Conservation (phyloP, 2,797 vertebrate species). For the Anguilla obscura region DNA sequence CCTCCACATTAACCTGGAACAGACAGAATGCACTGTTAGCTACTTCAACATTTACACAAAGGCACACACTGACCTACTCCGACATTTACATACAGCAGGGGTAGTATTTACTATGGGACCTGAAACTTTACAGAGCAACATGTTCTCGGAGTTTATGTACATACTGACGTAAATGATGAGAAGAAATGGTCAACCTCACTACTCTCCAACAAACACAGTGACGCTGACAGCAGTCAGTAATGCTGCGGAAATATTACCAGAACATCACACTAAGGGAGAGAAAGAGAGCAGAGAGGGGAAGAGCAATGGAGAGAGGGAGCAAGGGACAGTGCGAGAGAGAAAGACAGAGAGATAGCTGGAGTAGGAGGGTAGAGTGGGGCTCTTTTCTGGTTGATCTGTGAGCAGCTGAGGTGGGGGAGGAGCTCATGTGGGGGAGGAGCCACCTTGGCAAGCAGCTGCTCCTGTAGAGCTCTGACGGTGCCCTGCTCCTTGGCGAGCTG, state of each 20-base stretch:
- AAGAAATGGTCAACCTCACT: too few relatives aligned
- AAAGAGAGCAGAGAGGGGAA: too few relatives aligned
- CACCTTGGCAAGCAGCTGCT: conserved; percentile 62
- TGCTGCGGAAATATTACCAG: neutral
- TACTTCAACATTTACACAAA: neutral
- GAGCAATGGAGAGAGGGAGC: too few relatives aligned
- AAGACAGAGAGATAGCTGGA: too few relatives aligned
- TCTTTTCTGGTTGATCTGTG: neutral
- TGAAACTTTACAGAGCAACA: too few relatives aligned
- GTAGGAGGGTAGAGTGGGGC: neutral
- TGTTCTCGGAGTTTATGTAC: too few relatives aligned
- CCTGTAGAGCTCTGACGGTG: conserved; percentile 78
- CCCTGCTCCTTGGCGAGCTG: conserved; percentile 86
- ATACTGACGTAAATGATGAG: neutral
- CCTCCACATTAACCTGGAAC: conserved; percentile 76
- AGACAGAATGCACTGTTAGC: conserved; percentile 26
- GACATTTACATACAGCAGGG: neutral
- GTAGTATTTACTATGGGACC: too few relatives aligned
- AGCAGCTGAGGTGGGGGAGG: neutral
- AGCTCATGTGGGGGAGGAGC: neutral
- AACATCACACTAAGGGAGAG: neutral
- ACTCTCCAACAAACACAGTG: too few relatives aligned
- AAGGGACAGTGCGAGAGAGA: too few relatives aligned
- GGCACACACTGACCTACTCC: neutral
- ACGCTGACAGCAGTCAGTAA: neutral